Evolutionary conservation across 2,113 vertebrate species (phyloP).

Genomic region (Pachypanchax playfairii): DNA sequence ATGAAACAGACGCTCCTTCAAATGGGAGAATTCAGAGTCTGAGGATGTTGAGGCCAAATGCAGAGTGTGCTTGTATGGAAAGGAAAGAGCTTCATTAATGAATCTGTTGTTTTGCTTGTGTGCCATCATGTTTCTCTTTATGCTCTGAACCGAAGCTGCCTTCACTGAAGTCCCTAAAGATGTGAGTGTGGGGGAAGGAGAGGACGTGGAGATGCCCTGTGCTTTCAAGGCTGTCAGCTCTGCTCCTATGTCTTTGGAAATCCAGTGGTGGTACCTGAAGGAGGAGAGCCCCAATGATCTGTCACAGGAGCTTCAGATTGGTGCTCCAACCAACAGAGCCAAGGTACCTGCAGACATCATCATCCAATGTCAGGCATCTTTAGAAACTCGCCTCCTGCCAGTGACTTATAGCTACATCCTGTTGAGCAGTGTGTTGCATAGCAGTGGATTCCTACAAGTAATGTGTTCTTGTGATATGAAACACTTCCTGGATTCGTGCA

Average conservation of each 20-base stretch:
- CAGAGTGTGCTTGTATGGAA: too few relatives aligned
- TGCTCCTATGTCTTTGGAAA: constrained; percentile 92
- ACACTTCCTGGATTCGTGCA: too few relatives aligned
- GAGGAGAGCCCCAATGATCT: constrained; percentile 84
- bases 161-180: constrained; percentile 96
- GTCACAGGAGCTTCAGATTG: constrained; percentile 86
- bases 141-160: constrained; percentile 77
- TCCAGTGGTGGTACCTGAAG: constrained; percentile 97
- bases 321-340: constrained; percentile 83
- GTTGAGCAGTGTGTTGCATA: neutral
- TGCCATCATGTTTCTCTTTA: constrained; percentile 20
- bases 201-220: constrained; percentile 97
- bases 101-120: constrained; percentile 55
- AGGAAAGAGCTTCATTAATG: neutral
- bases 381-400: neutral
- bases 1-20: too few relatives aligned
- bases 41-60: too few relatives aligned
- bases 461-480: too few relatives aligned
- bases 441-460: too few relatives aligned
- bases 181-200: constrained; percentile 92
- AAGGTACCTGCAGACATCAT: constrained; percentile 80
- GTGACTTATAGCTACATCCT: neutral
- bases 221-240: constrained; percentile 90
- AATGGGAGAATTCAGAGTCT: too few relatives aligned
- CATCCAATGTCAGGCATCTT: neutral